Conservation (phyloP, 2,113 vertebrate genomes). For the Empidonax alnorum region DNA sequence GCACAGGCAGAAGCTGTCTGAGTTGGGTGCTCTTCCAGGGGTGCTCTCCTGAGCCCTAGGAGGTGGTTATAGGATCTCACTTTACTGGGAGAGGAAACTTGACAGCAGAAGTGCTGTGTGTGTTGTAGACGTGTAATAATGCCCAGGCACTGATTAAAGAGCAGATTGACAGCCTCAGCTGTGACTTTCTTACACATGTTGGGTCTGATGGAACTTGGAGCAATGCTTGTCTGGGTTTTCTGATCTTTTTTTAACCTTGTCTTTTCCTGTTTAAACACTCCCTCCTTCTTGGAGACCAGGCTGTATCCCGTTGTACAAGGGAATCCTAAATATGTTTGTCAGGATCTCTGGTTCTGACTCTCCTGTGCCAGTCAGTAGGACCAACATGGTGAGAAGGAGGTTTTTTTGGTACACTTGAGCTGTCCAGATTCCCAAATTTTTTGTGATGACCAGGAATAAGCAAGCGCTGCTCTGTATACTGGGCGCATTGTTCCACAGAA, state of each 20-base stretch:
- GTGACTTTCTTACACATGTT: background rate
- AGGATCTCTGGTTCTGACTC: background rate
- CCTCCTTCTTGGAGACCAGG: background rate
- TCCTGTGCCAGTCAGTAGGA: background rate
- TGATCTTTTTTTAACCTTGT: background rate
- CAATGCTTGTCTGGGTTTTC: background rate
- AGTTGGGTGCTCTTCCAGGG: background rate
- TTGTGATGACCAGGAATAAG: background rate
- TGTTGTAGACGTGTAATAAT: background rate
- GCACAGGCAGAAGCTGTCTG: background rate
- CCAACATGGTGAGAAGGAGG: background rate
- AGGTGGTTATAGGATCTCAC: background rate
- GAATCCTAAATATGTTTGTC: background rate
- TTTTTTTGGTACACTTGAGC: background rate
- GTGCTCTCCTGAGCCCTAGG: background rate
- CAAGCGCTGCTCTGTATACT: background rate
- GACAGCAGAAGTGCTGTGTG: background rate
- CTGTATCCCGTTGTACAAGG: background rate
- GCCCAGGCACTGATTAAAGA: background rate
- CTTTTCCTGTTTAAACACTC: background rate
- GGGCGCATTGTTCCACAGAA: background rate
- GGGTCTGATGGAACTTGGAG: background rate
- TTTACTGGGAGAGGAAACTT: background rate
- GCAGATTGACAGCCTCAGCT: slow-evolving; percentile 6
- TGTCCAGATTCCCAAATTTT: background rate